Base-by-base conservation (phyloP, 2,888 invertebrate genomes). In the Furcula furcula region DNA sequence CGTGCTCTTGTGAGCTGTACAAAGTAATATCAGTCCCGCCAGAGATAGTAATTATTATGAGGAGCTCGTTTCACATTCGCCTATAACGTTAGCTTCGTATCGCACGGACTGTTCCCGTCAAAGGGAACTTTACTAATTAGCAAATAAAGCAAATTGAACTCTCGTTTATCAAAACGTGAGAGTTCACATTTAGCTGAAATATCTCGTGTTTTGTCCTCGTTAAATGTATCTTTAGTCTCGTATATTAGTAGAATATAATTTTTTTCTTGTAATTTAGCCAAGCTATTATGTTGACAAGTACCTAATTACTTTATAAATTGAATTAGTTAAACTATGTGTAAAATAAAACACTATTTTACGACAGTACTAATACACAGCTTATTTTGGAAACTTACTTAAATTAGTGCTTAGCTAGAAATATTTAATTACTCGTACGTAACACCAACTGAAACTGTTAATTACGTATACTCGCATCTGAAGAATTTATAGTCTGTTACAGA, bases 51-150 rank as follows among this genome's bases (percentile, higher is more conserved):
- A 71, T 73, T 75, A 76, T 74, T 69, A 70, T 71, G 65, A 72
- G 71, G 70, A 65, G 65, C 50, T 55, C 44, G 54, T 55, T 47
- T 45, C 46, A 46, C 48, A 54, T 46, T 55, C 55, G 47, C 44
- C 40, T 56, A 53, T n/a, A n/a, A n/a, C 57, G 56, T 55, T 43
- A 53, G 41, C 50, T 48, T 32, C 40, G 45, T 44, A 44, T 48
- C 51, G 40, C 48, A 40, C 42, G 46, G 55, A 55, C 59, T 59
- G 41, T 40, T 50, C 36, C 46, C 65, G 62, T 76, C 77, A 78
- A 77, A 76, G 75, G 50, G 59, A 81, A 81, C 78, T 81, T 81
- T 72, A 64, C 74, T 81, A 83, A 83, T 83, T 81, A 82, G 76
- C 76, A 76, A 82, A 83, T 82, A 81, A 79, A 74, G 68, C 71